Evolutionary conservation across 2,888 invertebrate species (phyloP).

Genomic region (Rhagonycha fulva): DNA sequence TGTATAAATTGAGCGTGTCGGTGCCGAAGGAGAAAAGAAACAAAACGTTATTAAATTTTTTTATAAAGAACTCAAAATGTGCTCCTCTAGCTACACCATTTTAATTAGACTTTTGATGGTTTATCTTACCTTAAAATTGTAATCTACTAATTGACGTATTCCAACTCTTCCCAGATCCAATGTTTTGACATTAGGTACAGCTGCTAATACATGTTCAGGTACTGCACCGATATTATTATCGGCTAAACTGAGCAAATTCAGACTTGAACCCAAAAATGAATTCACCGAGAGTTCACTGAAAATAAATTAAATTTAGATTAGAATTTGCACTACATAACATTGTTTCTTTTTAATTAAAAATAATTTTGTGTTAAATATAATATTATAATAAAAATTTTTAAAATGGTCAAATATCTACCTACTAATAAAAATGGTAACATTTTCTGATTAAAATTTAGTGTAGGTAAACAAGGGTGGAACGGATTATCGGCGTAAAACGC

Average conservation of each 20-base stretch:
- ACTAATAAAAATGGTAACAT: neutral
- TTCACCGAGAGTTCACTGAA: conserved; percentile 74
- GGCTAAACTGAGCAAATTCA: conserved; percentile 77
- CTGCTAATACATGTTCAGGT: conserved; percentile 75
- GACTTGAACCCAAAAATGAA: conserved; percentile 73
- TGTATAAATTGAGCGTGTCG: too few species aligned
- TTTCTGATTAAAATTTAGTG: neutral
- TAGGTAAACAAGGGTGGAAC: neutral
- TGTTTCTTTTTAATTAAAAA: neutral
- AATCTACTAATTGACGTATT: conserved; percentile 72
- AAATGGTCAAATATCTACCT: neutral
- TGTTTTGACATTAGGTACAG: conserved; percentile 77
- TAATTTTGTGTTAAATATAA: neutral
- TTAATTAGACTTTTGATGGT: conserved; percentile 40
- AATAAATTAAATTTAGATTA: neutral
- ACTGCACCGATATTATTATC: conserved; percentile 78
- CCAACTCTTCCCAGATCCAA: conserved; percentile 82
- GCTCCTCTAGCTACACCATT: neutral
- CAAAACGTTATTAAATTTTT: too few species aligned
- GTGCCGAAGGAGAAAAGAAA: too few species aligned
- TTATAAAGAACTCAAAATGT: neutral
- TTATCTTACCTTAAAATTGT: conserved; percentile 72
- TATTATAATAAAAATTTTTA: neutral
- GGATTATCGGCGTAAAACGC: too few species aligned
- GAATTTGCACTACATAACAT: neutral